These are phyloP conservation scores for Pempheris klunzingeri DNA, from an alignment of 2,797 vertebrate genomes.

Conservation along the genomic window DNA sequence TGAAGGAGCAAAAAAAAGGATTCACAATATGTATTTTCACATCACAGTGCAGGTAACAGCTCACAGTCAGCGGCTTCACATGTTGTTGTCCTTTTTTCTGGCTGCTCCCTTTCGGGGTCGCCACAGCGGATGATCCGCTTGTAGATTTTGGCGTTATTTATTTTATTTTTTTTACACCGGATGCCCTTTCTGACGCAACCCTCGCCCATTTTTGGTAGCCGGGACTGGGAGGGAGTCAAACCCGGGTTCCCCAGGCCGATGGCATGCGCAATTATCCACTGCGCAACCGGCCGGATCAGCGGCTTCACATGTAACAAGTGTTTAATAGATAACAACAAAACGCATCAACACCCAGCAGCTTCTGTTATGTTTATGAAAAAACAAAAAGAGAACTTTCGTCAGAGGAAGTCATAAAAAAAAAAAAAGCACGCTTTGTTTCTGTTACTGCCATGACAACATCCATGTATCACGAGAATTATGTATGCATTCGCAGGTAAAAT, in stretches of 20 bases:
- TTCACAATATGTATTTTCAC: constrained; percentile 11
- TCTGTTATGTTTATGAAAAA: neutral
- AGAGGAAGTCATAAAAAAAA: constrained; percentile 5
- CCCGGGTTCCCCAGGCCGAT: too few relatives aligned
- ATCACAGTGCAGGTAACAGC: neutral
- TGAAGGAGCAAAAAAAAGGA: constrained; percentile 64
- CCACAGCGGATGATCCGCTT: too few relatives aligned
- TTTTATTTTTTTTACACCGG: too few relatives aligned
- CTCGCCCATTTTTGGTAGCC: too few relatives aligned
- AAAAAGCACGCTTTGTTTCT: neutral
- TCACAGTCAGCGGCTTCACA: neutral
- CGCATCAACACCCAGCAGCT: neutral
- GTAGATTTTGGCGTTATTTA: too few relatives aligned
- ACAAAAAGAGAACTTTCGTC: neutral
- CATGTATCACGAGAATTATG: neutral
- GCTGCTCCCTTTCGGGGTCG: too few relatives aligned
- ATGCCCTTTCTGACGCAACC: too few relatives aligned
- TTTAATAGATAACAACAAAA: neutral
- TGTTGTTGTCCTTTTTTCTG: too few relatives aligned
- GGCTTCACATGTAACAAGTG: neutral
- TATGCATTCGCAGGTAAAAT: neutral
- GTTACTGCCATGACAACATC: constrained; percentile 5
- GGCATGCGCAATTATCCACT: too few relatives aligned
- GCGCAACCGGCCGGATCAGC: too few relatives aligned
- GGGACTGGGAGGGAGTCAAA: too few relatives aligned